Percentiles rank a stretch among this genome's conserved stretches.
phyloP scores from a whole-genome alignment of 2,888 invertebrate species.

The Ommatoiulus sabulosus region DNA sequence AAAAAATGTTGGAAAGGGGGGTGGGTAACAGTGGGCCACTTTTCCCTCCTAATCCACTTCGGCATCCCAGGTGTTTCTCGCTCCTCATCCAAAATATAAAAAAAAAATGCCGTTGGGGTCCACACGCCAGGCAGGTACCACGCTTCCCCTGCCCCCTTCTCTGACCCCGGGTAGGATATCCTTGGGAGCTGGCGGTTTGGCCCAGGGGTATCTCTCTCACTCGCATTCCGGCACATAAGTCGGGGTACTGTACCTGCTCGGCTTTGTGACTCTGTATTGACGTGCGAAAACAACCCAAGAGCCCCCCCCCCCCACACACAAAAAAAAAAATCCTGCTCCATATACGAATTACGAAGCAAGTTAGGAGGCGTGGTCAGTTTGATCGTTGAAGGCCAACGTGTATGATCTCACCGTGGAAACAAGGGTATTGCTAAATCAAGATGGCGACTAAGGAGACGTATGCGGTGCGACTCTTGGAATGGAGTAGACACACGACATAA shows the following conservation, averaged over 20 bases:
- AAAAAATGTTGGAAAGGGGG: neutral
- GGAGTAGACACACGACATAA: no score
- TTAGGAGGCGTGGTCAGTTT: no score
- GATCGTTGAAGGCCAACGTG: no score
- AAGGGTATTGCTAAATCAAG: no score
- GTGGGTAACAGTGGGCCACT: neutral
- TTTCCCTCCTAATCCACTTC: constrained; percentile 32
- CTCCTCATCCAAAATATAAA: neutral
- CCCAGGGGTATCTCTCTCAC: neutral
- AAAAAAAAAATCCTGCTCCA: no score
- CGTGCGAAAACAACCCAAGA: no score
- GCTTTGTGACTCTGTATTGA: constrained; percentile 31
- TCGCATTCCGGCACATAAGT: neutral
- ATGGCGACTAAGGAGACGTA: no score
- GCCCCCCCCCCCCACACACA: no score
- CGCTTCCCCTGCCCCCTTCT: constrained; percentile 8
- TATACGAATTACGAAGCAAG: no score
- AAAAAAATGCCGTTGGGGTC: neutral
- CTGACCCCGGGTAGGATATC: constrained; percentile 39
- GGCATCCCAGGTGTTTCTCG: constrained; percentile 29
- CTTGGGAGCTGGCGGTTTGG: neutral
- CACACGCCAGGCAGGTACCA: neutral
- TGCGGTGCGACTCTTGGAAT: no score
- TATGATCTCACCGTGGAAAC: no score
- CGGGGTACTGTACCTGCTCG: neutral